Percentiles rank a stretch among this genome's conserved stretches.
Evolutionary conservation across 2,888 invertebrate species (phyloP).

Genomic region (Drosophila prostipennis): DNA sequence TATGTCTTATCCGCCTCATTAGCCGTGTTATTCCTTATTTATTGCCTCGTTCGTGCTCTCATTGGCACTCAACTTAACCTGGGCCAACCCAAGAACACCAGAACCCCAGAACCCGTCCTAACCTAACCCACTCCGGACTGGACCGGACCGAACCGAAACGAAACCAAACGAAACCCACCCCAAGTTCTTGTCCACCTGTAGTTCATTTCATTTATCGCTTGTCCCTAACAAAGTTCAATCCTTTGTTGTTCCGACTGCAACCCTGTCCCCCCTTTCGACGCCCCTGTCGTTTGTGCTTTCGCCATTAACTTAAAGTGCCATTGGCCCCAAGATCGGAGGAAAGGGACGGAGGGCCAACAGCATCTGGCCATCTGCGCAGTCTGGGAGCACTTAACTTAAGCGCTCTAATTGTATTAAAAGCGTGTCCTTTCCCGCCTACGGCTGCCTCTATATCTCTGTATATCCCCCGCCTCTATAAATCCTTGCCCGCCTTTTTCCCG

Average conservation of each 20-base stretch:
- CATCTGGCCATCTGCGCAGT: constrained; percentile 54
- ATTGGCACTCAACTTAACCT: constrained; percentile 67
- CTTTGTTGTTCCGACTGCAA: constrained; percentile 28
- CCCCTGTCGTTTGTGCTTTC: constrained; percentile 27
- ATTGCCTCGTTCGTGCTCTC: constrained; percentile 64
- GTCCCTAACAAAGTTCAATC: constrained; percentile 51
- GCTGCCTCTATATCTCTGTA: neutral
- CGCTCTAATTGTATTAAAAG: constrained; percentile 76
- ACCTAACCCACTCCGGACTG: neutral
- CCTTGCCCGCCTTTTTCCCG: neutral
- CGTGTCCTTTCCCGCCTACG: constrained; percentile 55
- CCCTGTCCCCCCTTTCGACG: neutral
- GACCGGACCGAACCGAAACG: too few relatives aligned
- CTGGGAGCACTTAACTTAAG: constrained; percentile 74
- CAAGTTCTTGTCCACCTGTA: constrained; percentile 48
- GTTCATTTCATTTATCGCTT: constrained; percentile 65
- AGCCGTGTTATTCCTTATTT: constrained; percentile 49
- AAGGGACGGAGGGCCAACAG: constrained; percentile 7
- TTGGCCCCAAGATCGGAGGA: constrained; percentile 18
- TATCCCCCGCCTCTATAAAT: neutral
- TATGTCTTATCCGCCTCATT: neutral
- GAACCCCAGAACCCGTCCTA: neutral
- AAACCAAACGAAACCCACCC: neutral
- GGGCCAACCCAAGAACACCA: neutral
- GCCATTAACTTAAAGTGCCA: constrained; percentile 50